Conservation (phyloP, 64 coral and sea anemone genomes). For the Orbicella faveolata region DNA sequence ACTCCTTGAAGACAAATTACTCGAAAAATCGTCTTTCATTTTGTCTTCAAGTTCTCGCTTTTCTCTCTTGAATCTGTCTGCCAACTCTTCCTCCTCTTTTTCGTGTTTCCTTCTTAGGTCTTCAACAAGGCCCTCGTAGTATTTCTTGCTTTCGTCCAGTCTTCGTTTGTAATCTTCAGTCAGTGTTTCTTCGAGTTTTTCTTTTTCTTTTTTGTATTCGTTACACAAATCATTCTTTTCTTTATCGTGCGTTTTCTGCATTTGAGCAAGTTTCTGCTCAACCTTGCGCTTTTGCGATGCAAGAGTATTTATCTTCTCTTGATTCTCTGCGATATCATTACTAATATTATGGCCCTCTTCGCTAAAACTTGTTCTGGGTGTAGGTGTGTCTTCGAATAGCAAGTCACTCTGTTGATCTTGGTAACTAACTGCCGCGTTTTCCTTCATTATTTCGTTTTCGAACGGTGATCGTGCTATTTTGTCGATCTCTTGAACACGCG, state of each 20-base stretch:
- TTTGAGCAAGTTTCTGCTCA: slow-evolving; percentile 29
- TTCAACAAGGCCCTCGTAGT: slow-evolving; percentile 41
- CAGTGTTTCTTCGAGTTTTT: slow-evolving; percentile 28
- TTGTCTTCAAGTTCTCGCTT: slow-evolving; percentile 41
- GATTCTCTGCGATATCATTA: neutral
- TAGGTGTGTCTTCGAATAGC: neutral
- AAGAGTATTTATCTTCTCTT: slow-evolving; percentile 33
- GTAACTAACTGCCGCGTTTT: neutral
- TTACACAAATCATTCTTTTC: slow-evolving; percentile 38
- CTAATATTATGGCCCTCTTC: slow-evolving; percentile 17
- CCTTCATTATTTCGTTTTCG: neutral
- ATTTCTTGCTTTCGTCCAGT: slow-evolving; percentile 46
- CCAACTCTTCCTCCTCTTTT: slow-evolving; percentile 48
- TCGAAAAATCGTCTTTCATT: slow-evolving; percentile 48
- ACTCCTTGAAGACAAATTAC: slow-evolving; percentile 40
- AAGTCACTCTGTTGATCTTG: neutral
- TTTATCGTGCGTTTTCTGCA: slow-evolving; percentile 25
- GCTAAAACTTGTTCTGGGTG: neutral
- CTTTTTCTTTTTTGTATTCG: neutral
- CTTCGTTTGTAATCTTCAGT: slow-evolving; percentile 22
- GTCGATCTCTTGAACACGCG: neutral
- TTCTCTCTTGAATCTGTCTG: slow-evolving; percentile 38
- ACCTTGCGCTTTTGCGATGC: slow-evolving; percentile 36
- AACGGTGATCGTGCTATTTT: neutral
- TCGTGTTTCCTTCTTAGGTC: slow-evolving; percentile 33